Conservation (phyloP, 2,888 invertebrate genomes). For the Monochamus alternatus region DNA sequence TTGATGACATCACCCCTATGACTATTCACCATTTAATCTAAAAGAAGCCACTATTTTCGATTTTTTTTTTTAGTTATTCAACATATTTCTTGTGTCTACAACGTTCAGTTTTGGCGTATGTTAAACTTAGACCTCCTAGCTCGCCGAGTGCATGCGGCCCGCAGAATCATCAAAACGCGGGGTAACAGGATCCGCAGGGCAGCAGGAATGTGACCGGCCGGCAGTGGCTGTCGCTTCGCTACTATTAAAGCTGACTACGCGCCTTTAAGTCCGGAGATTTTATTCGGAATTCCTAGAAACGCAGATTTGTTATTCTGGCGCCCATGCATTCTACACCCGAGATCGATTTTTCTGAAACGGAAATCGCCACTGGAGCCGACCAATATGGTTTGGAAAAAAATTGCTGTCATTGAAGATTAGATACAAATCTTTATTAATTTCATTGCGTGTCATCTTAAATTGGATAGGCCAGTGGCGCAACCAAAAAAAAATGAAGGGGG, state of each 20-base stretch:
- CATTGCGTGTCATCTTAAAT: too few relatives aligned
- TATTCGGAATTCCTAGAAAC: constrained; percentile 48
- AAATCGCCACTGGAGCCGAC: neutral
- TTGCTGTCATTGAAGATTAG: too few relatives aligned
- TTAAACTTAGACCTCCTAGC: too few relatives aligned
- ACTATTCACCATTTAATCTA: too few relatives aligned
- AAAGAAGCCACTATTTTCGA: too few relatives aligned
- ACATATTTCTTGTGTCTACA: too few relatives aligned
- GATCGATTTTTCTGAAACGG: constrained; percentile 37
- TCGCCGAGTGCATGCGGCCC: constrained; percentile 13
- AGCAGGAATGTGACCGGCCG: neutral
- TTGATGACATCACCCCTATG: too few relatives aligned
- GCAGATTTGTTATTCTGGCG: constrained; percentile 26
- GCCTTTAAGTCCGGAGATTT: constrained; percentile 39
- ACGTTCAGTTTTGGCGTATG: too few relatives aligned
- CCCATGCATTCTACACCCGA: constrained; percentile 47
- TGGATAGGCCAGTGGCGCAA: too few relatives aligned
- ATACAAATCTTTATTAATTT: too few relatives aligned
- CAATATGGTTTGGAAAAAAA: neutral
- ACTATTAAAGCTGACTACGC: constrained; percentile 39
- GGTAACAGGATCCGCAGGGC: neutral
- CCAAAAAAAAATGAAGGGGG: too few relatives aligned
- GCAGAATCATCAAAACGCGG: constrained; percentile 39
- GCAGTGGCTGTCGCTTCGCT: constrained; percentile 13
- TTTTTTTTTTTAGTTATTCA: too few relatives aligned